Evolutionary conservation across 1,140 invertebrate genomes (phyloP), one percentile per base, ranked within the genome.

Genomic region (Maconellicoccus hirsutus): DNA sequence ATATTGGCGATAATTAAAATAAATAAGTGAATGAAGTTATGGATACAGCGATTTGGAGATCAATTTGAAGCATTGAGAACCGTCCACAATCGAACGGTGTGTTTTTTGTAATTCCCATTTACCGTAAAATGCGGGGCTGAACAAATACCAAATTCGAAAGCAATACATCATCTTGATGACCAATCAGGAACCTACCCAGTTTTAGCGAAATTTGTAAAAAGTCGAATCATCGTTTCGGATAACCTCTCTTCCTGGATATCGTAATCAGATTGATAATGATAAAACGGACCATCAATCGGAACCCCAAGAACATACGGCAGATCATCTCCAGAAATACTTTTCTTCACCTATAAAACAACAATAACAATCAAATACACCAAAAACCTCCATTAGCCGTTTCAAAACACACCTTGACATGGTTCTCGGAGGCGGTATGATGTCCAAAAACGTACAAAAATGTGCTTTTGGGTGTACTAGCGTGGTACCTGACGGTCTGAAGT

Each of bases 231-330:
- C 19, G 87, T 85, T 80, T 92, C 87, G 39, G 90, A 90, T 71
- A 94, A 83, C 14, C 89, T 81, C 75, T 85, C 86, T 80, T 95
- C 92, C 59, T 86, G 82, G 70, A 83, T 82, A 39, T 86, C 89
- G 79, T 90, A 94, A 73, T 86, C 84, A 63, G 83, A 82, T 61
- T 85, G 84, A 76, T 90, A 91, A 74, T 91, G 89, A 74, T 88
- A 86, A 70, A 85, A 86, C 14, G 85, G 84, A 6, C 85, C 85
- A 59, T 88, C 86, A 59, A 98, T 79, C 8, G 95, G 94, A 10
- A 92, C 89, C 2, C 95, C 95, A 72, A 98, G 89, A 27, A 96
- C 83, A 76, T 95, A 98, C 0, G 93, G 86, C 76, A 98, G 77
- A 77, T 98, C 94, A 78, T 97, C 93, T 0, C 94, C 94, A 74